phyloP scores from a whole-genome alignment of 2,888 invertebrate species.

The Ophion ventricosus region DNA sequence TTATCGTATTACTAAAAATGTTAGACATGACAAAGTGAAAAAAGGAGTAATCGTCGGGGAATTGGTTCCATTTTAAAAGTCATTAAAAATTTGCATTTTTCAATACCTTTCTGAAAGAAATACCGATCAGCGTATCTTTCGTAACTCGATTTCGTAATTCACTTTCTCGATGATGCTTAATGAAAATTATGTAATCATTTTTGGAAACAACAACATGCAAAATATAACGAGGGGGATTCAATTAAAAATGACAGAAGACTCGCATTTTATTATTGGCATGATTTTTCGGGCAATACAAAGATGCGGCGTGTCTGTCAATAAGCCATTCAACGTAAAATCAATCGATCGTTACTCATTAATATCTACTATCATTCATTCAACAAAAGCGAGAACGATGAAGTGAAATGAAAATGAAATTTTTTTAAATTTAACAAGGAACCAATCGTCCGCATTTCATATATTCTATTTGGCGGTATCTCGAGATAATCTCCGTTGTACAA shows the following conservation, averaged over 20 bases:
- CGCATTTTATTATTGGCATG: constrained; percentile 3
- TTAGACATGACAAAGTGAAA: too few species aligned
- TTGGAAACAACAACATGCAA: not conserved
- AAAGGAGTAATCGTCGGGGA: too few species aligned
- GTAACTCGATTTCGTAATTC: too few species aligned
- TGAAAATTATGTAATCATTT: not conserved
- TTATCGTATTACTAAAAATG: too few species aligned
- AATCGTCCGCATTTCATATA: not conserved
- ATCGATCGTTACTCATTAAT: not conserved
- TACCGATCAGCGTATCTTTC: too few species aligned
- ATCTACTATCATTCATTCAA: not conserved
- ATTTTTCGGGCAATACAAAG: constrained; percentile 1
- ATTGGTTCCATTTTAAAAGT: too few species aligned
- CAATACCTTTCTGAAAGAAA: too few species aligned
- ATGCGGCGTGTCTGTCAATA: not conserved
- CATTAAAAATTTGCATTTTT: too few species aligned
- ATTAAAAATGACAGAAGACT: not conserved
- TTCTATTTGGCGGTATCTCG: not conserved
- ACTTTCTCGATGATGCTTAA: too few species aligned
- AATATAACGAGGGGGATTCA: not conserved
- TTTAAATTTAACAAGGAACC: not conserved
- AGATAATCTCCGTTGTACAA: not conserved
- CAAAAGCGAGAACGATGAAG: not conserved
- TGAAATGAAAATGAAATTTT: not conserved
- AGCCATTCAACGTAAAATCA: not conserved